Evolutionary conservation across 2,113 vertebrate genomes (phyloP).

Genomic region (Heterotilapia buettikoferi): DNA sequence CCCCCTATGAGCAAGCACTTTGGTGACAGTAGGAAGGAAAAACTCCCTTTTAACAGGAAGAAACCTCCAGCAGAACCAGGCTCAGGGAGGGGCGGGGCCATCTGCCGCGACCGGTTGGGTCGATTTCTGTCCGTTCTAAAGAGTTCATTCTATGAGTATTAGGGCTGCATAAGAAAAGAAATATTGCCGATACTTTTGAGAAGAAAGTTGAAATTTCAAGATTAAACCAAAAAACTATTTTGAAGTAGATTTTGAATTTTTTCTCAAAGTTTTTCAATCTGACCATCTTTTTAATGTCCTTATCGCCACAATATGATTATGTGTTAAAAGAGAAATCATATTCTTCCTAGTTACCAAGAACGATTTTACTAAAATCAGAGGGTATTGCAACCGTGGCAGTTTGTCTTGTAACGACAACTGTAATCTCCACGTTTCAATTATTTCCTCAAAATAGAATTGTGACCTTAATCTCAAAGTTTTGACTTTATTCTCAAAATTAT

Average conservation of each 20-base stretch:
- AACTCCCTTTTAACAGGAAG: background rate
- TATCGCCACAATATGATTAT: background rate
- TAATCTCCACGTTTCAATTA: background rate
- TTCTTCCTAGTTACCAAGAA: background rate
- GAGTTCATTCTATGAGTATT: background rate
- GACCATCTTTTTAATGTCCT: background rate
- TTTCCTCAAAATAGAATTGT: background rate
- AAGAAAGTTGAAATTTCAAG: background rate
- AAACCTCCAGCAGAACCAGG: background rate
- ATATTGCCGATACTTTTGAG: background rate
- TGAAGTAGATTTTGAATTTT: too few species aligned
- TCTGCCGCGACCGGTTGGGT: accelerated
- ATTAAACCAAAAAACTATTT: background rate
- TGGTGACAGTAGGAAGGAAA: accelerated
- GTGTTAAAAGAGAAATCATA: background rate
- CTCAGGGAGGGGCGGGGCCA: accelerated
- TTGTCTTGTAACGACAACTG: background rate
- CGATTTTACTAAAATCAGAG: background rate
- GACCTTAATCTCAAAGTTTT: background rate
- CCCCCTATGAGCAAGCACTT: background rate
- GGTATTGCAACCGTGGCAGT: background rate
- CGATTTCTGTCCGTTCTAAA: background rate
- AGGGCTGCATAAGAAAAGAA: background rate
- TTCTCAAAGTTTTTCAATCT: background rate
- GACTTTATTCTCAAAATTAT: background rate